phyloP scores from a whole-genome alignment of 2,888 invertebrate species.

The Apodemia mormo region DNA sequence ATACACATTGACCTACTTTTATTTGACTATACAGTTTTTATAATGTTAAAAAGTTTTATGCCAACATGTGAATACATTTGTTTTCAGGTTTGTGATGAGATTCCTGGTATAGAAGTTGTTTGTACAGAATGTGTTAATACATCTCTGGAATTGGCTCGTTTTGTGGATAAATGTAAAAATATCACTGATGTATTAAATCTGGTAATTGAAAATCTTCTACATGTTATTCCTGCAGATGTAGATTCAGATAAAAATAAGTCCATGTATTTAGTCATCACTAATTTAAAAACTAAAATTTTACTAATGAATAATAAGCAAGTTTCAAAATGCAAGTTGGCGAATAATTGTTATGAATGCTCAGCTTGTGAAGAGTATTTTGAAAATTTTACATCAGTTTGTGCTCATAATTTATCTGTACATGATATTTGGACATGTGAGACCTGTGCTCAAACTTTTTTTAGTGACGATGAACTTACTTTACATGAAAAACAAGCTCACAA shows the following conservation, averaged over 20 bases:
- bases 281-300: slow-evolving; percentile 50
- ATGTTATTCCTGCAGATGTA: slow-evolving; percentile 46
- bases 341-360: slow-evolving; percentile 43
- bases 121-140: slow-evolving; percentile 58
- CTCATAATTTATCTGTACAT: slow-evolving; percentile 52
- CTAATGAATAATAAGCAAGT: slow-evolving; percentile 46
- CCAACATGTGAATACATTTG: not conserved
- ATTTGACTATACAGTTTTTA: too few relatives aligned
- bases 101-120: slow-evolving; percentile 61
- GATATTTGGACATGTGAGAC: slow-evolving; percentile 51
- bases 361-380: slow-evolving; percentile 48
- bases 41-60: not conserved
- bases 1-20: too few relatives aligned
- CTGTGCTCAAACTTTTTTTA: slow-evolving; percentile 49
- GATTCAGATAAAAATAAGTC: slow-evolving; percentile 44
- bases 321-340: slow-evolving; percentile 30
- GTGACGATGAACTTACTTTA: slow-evolving; percentile 42
- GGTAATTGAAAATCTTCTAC: slow-evolving; percentile 51
- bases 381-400: slow-evolving; percentile 45
- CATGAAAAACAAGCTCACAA: slow-evolving; percentile 46
- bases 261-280: slow-evolving; percentile 53
- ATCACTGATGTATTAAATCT: slow-evolving; percentile 51
- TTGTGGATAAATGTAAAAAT: slow-evolving; percentile 51
- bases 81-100: slow-evolving; percentile 58
- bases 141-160: slow-evolving; percentile 48